Evolutionary conservation across 2,888 invertebrate genomes (phyloP).

Genomic region (Cynaeus angustus): DNA sequence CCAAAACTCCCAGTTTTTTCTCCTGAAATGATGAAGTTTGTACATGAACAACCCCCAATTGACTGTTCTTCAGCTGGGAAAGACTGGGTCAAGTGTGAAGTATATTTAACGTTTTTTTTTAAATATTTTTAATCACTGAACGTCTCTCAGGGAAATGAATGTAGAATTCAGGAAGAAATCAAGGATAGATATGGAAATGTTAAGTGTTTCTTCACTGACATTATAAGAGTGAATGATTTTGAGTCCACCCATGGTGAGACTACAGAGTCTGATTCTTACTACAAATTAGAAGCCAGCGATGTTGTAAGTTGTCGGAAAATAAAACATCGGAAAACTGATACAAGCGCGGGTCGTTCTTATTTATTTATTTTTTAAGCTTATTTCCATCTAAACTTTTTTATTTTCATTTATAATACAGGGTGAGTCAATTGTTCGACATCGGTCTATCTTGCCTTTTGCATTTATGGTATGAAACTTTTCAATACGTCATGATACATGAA

Average conservation of each 20-base stretch:
- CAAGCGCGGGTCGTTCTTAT: neutral
- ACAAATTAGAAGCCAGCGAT: conserved; percentile 80
- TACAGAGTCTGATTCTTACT: conserved; percentile 74
- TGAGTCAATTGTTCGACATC: too few relatives aligned
- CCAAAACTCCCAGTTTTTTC: conserved; percentile 80
- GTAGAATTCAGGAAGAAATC: conserved; percentile 73
- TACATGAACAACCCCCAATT: conserved; percentile 77
- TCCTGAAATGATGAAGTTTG: conserved; percentile 83
- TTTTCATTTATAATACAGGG: too few relatives aligned
- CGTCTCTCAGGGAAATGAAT: conserved; percentile 68
- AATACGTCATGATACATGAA: too few relatives aligned
- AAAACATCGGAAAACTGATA: too few relatives aligned
- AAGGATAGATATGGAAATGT: conserved; percentile 69
- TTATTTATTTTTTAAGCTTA: too few relatives aligned
- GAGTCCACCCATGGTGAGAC: conserved; percentile 74
- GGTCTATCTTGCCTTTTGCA: too few relatives aligned
- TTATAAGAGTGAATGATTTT: conserved; percentile 80
- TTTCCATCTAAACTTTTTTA: too few relatives aligned
- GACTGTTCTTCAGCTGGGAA: conserved; percentile 76
- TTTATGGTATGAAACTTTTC: too few relatives aligned
- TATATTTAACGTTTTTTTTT: conserved; percentile 62
- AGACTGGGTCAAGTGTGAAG: conserved; percentile 88
- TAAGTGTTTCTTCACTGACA: conserved; percentile 79
- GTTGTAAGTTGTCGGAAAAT: conserved; percentile 72
- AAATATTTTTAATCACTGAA: conserved; percentile 42